Percentiles rank a stretch among this genome's conserved stretches.
These are phyloP conservation scores for Drosophila novamexicana DNA, from an alignment of 1,140 invertebrate species.

Conservation along the genomic window DNA sequence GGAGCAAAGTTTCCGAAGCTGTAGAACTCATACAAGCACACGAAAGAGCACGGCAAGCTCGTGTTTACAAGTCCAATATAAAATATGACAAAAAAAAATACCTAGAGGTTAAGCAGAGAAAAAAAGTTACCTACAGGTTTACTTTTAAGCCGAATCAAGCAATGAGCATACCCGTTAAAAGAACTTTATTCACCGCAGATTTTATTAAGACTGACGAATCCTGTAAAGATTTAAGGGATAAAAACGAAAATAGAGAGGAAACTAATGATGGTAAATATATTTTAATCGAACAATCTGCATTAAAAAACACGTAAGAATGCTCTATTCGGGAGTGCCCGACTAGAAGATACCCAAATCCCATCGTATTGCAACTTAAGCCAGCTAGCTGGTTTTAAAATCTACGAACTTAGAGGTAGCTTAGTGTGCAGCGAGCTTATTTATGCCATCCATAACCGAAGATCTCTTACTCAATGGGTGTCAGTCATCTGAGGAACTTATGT, in stretches of 20 bases:
- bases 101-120: conserved; percentile 50
- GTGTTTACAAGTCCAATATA: conserved; percentile 84
- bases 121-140: conserved; percentile 68
- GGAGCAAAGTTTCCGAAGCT: conserved; percentile 51
- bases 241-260: conserved; percentile 17
- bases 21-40: conserved; percentile 85
- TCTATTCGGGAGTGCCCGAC: too few species aligned
- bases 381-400: too few species aligned
- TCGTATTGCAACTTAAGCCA: too few species aligned
- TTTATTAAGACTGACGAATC: conserved; percentile 58
- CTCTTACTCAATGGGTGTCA: too few species aligned
- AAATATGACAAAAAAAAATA: conserved; percentile 62
- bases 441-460: too few species aligned
- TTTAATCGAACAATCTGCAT: background rate
- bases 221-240: conserved; percentile 48
- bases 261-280: conserved; percentile 22
- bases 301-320: too few species aligned
- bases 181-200: conserved; percentile 67
- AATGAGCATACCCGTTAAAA: conserved; percentile 76
- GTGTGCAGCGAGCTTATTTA: too few species aligned
- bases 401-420: too few species aligned
- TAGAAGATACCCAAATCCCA: too few species aligned
- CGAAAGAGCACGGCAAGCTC: conserved; percentile 86
- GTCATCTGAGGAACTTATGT: too few species aligned
- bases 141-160: conserved; percentile 71